Base-by-base conservation (phyloP, 2,888 invertebrate species). In the Crematogaster levior region DNA sequence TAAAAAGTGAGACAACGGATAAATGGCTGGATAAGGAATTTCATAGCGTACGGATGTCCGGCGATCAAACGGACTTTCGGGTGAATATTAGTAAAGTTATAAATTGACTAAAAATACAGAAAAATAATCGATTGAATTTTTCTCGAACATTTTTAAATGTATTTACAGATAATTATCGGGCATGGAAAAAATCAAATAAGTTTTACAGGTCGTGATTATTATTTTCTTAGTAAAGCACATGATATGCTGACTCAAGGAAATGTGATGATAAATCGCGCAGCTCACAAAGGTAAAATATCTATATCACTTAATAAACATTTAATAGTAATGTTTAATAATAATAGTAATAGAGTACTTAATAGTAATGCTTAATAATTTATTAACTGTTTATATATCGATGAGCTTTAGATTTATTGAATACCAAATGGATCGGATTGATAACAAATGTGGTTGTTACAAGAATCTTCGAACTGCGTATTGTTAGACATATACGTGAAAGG, bases 361-460 rank as follows among this genome's bases (percentile, higher is more conserved):
- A 6, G 6, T 15, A 61, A 6, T 61, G 12, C 37, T n/a, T n/a
- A n/a, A 65, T 15, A 15, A n/a, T 77, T 30, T 12, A 48, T 30
- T 18, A 48, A 12, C 3, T 24, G 4, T 66, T 68, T 30, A 53
- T 46, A 27, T 12, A 48, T 46, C 15, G 3, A 4, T 27, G 6
- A 58, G 21, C 10, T 61, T 10, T 84, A 93, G 93, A 86, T 82
- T 85, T 93, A 68, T 63, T 63, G 18, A 85, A 83, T 18, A 86
- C 86, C 27, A 90, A 89, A 65, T 91, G 91, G 91, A 90, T 93
- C 58, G 93, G 93, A n/a, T 68, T 93, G 83, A 93, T 93, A 84
- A 91, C 87, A 43, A 88, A 89, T 21, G 89, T 88, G 9, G 60
- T 91, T 15, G 84, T 89, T 15, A 85, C 89, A 12, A 83, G 86